Percentiles rank a stretch among this genome's conserved stretches.
Conservation (phyloP, 2,888 invertebrate species). For the Drosophila antonietae region DNA sequence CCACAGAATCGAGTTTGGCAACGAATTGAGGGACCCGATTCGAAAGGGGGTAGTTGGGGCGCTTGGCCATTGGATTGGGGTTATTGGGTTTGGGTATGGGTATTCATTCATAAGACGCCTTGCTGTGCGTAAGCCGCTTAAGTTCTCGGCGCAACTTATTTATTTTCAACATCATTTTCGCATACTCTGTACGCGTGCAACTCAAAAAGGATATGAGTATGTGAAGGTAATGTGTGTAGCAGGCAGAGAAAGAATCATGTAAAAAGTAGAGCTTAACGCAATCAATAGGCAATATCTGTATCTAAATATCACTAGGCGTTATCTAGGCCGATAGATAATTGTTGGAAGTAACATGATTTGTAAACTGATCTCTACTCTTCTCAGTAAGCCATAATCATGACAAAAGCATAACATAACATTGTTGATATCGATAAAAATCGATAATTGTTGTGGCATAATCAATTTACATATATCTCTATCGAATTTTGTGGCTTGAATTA, state of each 20-base stretch:
- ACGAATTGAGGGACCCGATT: conserved; percentile 5
- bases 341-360: neutral
- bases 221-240: neutral
- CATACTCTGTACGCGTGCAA: neutral
- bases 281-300: too few relatives aligned
- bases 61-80: conserved; percentile 16
- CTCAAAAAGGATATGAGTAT: neutral
- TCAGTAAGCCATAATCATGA: neutral
- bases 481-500: too few relatives aligned
- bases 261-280: neutral
- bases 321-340: too few relatives aligned
- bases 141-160: conserved; percentile 63
- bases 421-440: neutral
- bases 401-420: neutral
- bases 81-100: conserved; percentile 13
- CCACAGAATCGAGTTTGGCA: conserved; percentile 61
- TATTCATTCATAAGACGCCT: conserved; percentile 58
- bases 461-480: too few relatives aligned
- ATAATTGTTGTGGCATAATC: too few relatives aligned
- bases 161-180: conserved; percentile 12
- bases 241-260: neutral
- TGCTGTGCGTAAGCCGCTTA: conserved; percentile 71
- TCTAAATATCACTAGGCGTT: too few relatives aligned
- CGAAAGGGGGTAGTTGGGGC: neutral
- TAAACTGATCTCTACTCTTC: neutral